A percentile compares a stretch with the other conserved stretches of the same genome.
Conservation (phyloP, 1,140 invertebrate species). For the Drosophila nikananu region DNA sequence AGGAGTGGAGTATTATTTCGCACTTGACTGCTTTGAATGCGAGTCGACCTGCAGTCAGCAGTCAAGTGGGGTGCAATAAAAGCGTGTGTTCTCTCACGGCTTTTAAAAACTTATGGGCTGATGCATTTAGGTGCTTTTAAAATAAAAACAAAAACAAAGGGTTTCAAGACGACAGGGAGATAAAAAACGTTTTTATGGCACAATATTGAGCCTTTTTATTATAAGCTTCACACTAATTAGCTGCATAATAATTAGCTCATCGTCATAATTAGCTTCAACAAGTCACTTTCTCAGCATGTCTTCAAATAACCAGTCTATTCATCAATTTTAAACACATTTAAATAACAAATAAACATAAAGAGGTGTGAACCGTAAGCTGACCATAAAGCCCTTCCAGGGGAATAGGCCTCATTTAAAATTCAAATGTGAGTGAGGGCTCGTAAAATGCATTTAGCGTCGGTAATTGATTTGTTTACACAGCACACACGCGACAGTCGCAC, state of each 20-base stretch:
- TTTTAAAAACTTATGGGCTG: constrained; percentile 14
- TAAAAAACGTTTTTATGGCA: constrained; percentile 23
- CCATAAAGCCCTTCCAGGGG: constrained; percentile 36
- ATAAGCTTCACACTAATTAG: background rate
- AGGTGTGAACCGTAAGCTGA: constrained; percentile 67
- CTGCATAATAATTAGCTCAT: constrained; percentile 19
- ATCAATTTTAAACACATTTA: constrained; percentile 56
- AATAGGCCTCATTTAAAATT: constrained; percentile 70
- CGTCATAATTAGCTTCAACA: constrained; percentile 27
- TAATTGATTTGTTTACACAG: constrained; percentile 78
- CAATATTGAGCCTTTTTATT: background rate
- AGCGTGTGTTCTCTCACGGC: constrained; percentile 25
- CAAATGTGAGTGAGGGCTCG: constrained; percentile 64
- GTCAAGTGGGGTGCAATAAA: constrained; percentile 59
- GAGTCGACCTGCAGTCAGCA: constrained; percentile 59
- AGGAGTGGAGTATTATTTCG: constrained; percentile 59
- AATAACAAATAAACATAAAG: constrained; percentile 51
- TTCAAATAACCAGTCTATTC: constrained; percentile 29
- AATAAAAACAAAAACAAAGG: constrained; percentile 11
- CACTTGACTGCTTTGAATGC: constrained; percentile 68
- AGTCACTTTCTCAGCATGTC: constrained; percentile 19
- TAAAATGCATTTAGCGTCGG: constrained; percentile 71
- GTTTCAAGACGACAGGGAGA: constrained; percentile 16
- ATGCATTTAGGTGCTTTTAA: constrained; percentile 43
- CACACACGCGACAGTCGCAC: constrained; percentile 62